Base-by-base conservation (phyloP, 35 echinoderm and acorn worm species). In the Ophiothrix spiculata region DNA sequence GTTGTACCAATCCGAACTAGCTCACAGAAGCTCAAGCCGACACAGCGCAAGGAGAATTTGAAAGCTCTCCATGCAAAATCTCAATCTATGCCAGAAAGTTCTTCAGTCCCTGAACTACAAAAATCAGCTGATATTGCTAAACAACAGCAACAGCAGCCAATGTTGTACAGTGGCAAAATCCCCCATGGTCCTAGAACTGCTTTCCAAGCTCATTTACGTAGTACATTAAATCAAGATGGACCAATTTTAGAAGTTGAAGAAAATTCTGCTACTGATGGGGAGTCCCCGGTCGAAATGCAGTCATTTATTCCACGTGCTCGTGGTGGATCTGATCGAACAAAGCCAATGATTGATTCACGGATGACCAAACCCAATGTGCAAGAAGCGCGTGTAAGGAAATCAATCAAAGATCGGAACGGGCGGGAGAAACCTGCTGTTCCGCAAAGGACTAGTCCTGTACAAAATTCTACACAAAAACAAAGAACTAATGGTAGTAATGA, bases 1-100 rank as follows among this genome's bases (percentile, higher is more conserved):
- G 84, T 74, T 77, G 8, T 74, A 36, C 39, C 84, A 69, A 25
- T 74, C 39, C 19, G 74, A 36, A 56, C 78, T 31, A 89, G 56
- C 38, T 60, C 80, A 69, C 60, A 69, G 60, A 69, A 84, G 41
- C 74, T 42, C 12, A 90, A 74, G 25, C 88, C 64, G 84, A 75
- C 75, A 60, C 74, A 75, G 31, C 83, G 76, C 33, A 64, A 90
- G 74, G 80, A 90, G 64, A 90, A 90, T 81, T 64, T 90, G 40
- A 60, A 83, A 75, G 38, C 80, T 35, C 73, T 36, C 35, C 74
- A 32, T 8, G 80, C 14, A 10, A 78, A 39, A 85, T 40, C 25
- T 40, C 74, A 49, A 77, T 78, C 35, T 0, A 38, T 75, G 78
- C 39, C 40, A 69, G 39, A 64, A 77, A 86, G 77, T 33, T 73